Evolutionary conservation across 1,140 invertebrate species (phyloP), one percentile per base, ranked within the genome.

Genomic region (Drosophila kanapiae): DNA sequence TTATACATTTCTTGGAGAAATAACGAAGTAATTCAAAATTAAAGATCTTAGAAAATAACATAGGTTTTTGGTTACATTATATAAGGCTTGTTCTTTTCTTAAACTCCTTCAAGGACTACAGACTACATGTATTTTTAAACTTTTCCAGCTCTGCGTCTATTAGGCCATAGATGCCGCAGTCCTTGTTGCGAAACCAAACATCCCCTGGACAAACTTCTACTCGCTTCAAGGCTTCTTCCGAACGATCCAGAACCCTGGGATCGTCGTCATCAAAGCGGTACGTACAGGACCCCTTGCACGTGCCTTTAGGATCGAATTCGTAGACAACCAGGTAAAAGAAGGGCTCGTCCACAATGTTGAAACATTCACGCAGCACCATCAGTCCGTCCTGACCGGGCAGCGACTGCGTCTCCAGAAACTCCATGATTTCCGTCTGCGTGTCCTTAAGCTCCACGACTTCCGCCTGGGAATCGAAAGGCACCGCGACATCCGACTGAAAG

Each of bases 291-390:
- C 82, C 82, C 4, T 38, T 42, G 38, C 75, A 75, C 3, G 4
- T 27, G 2, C 38, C 16, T 0, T 37, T 1, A 0, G 57, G 45
- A 35, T 69, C 45, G 43, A 63, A 80, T n/a, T 75, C 64, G 29
- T 81, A 81, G 37, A 84, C 29, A 1, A 62, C 51, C n/a, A 86
- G 13, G 37, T 75, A 84, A 23, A 81, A 78, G 37, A 58, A 31
- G 4, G 45, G 27, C 1, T 38, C 69, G 23, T 9, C 35, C 1
- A 1, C 0, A 14, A n/a, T 18, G 4, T 10, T 35, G 13, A 61
- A 84, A 1, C 56, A 65, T 27, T 85, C 16, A 2, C 47, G 27
- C 1, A 86, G n/a, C 14, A 57, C 16, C 8, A 86, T n/a, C n/a
- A n/a, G n/a, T n/a, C 10, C 16, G 18, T 49, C 47, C 47, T 27